Evolutionary conservation across 1,140 invertebrate genomes (phyloP).

Genomic region (Drosophila truncata): DNA sequence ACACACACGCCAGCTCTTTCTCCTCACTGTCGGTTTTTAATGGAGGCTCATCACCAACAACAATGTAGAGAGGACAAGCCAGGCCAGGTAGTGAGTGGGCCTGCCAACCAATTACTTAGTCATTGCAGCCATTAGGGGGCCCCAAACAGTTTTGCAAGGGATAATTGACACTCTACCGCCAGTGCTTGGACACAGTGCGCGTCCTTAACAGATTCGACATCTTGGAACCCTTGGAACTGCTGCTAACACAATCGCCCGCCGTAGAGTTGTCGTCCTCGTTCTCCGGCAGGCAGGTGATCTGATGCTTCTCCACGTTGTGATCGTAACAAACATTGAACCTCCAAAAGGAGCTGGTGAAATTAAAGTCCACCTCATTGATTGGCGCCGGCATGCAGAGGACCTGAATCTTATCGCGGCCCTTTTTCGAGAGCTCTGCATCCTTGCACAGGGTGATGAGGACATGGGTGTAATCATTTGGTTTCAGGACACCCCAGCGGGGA

Average conservation of each 20-base stretch:
- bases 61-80: slow-evolving; percentile 37
- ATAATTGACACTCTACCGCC: slow-evolving; percentile 40
- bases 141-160: slow-evolving; percentile 6
- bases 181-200: slow-evolving; percentile 10
- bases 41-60: slow-evolving; percentile 74
- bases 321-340: slow-evolving; percentile 46
- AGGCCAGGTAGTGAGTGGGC: slow-evolving; percentile 3
- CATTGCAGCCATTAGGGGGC: slow-evolving; percentile 31
- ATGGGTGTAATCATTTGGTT: slow-evolving; percentile 1
- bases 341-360: slow-evolving; percentile 33
- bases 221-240: neutral
- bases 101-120: slow-evolving; percentile 51
- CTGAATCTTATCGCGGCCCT: slow-evolving; percentile 36
- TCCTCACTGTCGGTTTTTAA: slow-evolving; percentile 60
- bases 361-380: slow-evolving; percentile 33
- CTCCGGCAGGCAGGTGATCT: slow-evolving; percentile 28
- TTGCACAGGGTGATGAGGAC: slow-evolving; percentile 14
- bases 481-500: slow-evolving; percentile 34
- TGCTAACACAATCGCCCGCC: neutral
- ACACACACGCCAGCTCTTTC: neutral
- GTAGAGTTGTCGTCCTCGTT: neutral
- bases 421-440: slow-evolving; percentile 33
- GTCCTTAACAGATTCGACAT: neutral
- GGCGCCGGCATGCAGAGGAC: slow-evolving; percentile 44
- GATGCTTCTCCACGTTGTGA: slow-evolving; percentile 39